A percentile compares a stretch with the other conserved stretches of the same genome.
These are phyloP conservation scores for Microcebus griseorufus DNA, from an alignment of 2,113 vertebrate genomes.

Conservation along the genomic window DNA sequence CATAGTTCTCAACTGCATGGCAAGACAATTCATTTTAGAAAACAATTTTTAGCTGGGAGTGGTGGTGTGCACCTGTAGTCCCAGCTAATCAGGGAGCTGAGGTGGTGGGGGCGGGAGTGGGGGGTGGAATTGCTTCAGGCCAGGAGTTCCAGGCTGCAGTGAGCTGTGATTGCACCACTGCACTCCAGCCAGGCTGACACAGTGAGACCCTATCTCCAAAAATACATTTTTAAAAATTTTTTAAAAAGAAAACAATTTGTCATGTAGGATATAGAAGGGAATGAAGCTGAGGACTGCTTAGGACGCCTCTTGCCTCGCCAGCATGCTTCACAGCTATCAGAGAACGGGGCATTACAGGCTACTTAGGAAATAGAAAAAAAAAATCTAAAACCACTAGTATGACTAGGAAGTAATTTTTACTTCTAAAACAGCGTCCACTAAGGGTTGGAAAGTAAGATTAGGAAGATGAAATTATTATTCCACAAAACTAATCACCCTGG, in stretches of 20 bases:
- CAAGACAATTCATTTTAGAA: background rate
- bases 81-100: too few relatives aligned
- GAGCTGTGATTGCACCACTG: too few relatives aligned
- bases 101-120: too few relatives aligned
- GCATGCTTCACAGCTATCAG: background rate
- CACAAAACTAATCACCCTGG: background rate
- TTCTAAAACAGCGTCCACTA: background rate
- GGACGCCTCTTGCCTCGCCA: too few relatives aligned
- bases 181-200: too few relatives aligned
- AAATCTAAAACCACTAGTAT: background rate
- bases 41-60: too few relatives aligned
- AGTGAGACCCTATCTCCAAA: too few relatives aligned
- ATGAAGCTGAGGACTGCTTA: background rate
- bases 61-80: too few relatives aligned
- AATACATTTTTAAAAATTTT: too few relatives aligned
- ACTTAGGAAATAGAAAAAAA: background rate
- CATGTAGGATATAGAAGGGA: accelerated
- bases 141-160: too few relatives aligned
- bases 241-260: background rate
- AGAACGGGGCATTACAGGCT: background rate
- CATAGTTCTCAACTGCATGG: too few relatives aligned
- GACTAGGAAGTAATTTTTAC: background rate
- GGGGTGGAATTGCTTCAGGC: too few relatives aligned
- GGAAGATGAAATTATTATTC: background rate
- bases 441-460: background rate